These are phyloP conservation scores for Hemicrepidius hirtus DNA, from an alignment of 2,888 invertebrate genomes.

Conservation along the genomic window DNA sequence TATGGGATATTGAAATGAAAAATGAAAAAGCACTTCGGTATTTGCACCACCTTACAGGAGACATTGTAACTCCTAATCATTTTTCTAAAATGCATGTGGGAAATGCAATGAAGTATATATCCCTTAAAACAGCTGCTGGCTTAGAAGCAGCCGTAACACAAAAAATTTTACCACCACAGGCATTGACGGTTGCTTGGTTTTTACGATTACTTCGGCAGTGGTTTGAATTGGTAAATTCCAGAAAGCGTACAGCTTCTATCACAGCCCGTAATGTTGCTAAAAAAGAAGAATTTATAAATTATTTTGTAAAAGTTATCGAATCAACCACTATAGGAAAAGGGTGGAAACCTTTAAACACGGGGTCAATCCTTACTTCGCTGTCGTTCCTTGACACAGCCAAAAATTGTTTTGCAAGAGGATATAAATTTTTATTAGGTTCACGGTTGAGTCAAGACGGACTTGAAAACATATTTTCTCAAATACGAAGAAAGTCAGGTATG, in stretches of 20 bases:
- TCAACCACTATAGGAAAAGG: neutral
- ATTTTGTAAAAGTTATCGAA: neutral
- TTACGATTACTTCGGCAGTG: no score
- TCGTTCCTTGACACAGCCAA: neutral
- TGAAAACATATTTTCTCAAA: conserved; percentile 5
- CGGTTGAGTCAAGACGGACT: neutral
- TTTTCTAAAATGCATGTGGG: conserved; percentile 17
- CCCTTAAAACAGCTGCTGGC: conserved; percentile 40
- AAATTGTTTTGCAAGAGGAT: neutral
- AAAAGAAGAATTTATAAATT: neutral
- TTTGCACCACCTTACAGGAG: conserved; percentile 34
- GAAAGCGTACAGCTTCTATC: neutral
- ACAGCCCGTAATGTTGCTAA: neutral
- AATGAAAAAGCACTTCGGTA: conserved; percentile 25
- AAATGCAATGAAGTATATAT: conserved; percentile 38
- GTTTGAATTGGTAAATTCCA: no score
- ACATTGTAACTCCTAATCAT: neutral
- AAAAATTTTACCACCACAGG: conserved; percentile 38
- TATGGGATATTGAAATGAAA: conserved; percentile 37
- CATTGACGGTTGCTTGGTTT: neutral
- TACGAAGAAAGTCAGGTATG: neutral
- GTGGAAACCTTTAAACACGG: conserved; percentile 15
- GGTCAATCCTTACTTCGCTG: neutral
- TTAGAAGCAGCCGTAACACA: conserved; percentile 37
- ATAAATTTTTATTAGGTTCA: neutral